These are phyloP conservation scores for Brachionus plicatilis DNA, from an alignment of 1,140 invertebrate genomes.

Conservation along the genomic window DNA sequence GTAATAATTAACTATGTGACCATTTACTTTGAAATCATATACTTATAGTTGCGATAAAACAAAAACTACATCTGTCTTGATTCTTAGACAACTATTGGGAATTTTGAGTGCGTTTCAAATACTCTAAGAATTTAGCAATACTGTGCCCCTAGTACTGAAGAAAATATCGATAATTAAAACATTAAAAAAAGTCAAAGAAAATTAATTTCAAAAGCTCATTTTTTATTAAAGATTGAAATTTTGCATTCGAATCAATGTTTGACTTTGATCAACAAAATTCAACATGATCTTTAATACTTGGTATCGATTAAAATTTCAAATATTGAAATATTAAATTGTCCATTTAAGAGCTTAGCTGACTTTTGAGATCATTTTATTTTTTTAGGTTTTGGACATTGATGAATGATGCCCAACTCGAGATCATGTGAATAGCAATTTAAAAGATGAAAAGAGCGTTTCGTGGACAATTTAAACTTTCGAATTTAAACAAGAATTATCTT, in stretches of 20 bases:
- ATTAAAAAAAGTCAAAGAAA: background rate
- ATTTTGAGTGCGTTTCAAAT: background rate
- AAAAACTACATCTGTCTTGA: background rate
- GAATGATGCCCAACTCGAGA: background rate
- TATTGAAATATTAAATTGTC: constrained; percentile 18
- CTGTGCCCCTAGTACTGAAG: no score
- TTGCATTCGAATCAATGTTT: background rate
- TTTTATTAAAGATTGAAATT: background rate
- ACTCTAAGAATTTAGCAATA: background rate
- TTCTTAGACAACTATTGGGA: background rate
- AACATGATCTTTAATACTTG: background rate
- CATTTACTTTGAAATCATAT: background rate
- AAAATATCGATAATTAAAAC: background rate
- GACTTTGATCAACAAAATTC: background rate
- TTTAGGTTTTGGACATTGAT: background rate
- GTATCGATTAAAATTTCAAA: background rate
- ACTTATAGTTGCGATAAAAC: background rate
- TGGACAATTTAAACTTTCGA: background rate
- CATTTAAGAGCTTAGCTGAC: background rate
- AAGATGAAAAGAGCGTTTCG: background rate
- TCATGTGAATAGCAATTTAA: background rate
- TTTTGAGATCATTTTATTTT: background rate
- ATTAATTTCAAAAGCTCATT: background rate
- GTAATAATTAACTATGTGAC: background rate
- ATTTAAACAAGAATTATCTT: constrained; percentile 14